Base-by-base conservation (phyloP, 1,140 invertebrate genomes). In the Asobara japonica region DNA sequence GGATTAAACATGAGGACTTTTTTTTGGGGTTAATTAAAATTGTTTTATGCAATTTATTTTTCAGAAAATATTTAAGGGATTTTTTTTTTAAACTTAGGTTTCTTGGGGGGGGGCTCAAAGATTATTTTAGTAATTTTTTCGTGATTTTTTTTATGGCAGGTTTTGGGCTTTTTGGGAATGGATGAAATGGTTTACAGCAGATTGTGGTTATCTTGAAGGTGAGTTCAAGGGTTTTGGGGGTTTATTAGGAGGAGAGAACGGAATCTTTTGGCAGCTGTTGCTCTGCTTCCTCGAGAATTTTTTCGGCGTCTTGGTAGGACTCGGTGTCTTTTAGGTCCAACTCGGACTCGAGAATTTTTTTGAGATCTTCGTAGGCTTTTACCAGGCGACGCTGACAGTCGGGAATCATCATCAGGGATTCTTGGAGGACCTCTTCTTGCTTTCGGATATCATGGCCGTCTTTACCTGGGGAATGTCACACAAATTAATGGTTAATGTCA, bases 391-490 rank as follows among this genome's bases (percentile, higher is more conserved):
- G 90, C 79, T 95, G 93, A 79, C 94, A 94, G 81, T 97, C 95
- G 0, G 95, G 94, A 48, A 97, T 89, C 94, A 97, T 97, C 93
- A 96, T 95, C 69, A 94, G 86, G 22, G 92, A 93, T 83, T 97
- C 96, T 79, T 94, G 92, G 30, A 97, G 87, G 2, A 97, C 94
- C 86, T 96, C 94, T 80, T 96, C 92, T 86, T 97, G 95, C 82
- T 97, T 97, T 68, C 90, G 91, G 56, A 97, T 90, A 27, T 94
- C 92, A 87, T 95, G 92, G 78, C 93, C 93, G 88, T 97, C 95
- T 82, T 93, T 92, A 1, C 92, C 93, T 86, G 88, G 83, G 74
- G 13, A n/a, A n/a, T n/a, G n/a, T n/a, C n/a, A n/a, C n/a, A n/a
- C n/a, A n/a, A n/a, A n/a, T n/a, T n/a, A n/a, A n/a, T n/a, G n/a